Evolutionary conservation across 1,140 invertebrate species (phyloP).

Genomic region (Euura lappo): DNA sequence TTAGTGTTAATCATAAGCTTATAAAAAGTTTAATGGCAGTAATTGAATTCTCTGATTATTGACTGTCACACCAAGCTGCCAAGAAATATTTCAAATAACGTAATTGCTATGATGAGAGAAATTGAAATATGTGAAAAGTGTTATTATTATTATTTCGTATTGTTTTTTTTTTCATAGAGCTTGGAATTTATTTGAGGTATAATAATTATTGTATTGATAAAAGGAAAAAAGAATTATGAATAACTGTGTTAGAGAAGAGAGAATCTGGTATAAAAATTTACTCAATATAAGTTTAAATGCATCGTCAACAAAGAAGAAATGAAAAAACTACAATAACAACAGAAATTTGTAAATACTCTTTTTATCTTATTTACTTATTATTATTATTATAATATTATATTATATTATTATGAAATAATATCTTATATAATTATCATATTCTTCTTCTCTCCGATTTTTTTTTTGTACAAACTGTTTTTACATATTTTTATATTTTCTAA

Average conservation of each 20-base stretch:
- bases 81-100: too few species aligned
- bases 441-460: constrained; percentile 48
- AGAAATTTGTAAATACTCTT: constrained; percentile 51
- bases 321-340: too few species aligned
- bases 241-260: too few species aligned
- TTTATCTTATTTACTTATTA: constrained; percentile 40
- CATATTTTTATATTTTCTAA: constrained; percentile 46
- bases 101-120: too few species aligned
- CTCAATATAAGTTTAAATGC: constrained; percentile 5
- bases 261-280: constrained; percentile 11
- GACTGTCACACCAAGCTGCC: constrained; percentile 10
- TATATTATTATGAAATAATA: constrained; percentile 40
- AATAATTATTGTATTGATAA: too few species aligned
- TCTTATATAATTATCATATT: constrained; percentile 27
- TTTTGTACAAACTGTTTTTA: constrained; percentile 62
- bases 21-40: neutral
- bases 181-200: too few species aligned
- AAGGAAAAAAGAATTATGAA: too few species aligned
- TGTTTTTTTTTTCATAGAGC: neutral
- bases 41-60: constrained; percentile 16
- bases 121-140: neutral
- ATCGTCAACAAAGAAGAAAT: neutral
- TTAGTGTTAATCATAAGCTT: neutral
- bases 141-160: neutral
- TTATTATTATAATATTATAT: constrained; percentile 34